phyloP scores from a whole-genome alignment of 2,888 invertebrate genomes.

The Euphydryas editha region DNA sequence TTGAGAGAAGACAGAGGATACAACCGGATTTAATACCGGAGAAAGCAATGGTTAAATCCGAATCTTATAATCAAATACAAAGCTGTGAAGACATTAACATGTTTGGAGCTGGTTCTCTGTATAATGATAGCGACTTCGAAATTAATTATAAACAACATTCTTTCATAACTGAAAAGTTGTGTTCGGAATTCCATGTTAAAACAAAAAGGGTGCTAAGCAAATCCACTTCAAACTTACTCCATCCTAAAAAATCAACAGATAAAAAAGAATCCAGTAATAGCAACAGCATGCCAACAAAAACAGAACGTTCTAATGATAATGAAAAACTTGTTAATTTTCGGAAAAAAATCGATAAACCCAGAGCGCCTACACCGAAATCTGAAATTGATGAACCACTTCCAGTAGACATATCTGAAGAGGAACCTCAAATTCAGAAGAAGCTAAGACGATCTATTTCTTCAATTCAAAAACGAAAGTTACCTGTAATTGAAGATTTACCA shows the following conservation, averaged over 20 bases:
- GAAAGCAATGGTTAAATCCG: conserved; percentile 76
- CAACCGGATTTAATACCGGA: conserved; percentile 81
- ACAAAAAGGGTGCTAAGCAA: conserved; percentile 86
- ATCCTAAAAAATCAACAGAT: conserved; percentile 82
- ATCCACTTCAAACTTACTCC: conserved; percentile 85
- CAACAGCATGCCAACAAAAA: conserved; percentile 80
- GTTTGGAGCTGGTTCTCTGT: conserved; percentile 82
- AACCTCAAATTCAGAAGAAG: conserved; percentile 74
- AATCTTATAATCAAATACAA: conserved; percentile 80
- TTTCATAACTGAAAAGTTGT: conserved; percentile 87
- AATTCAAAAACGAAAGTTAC: conserved; percentile 80
- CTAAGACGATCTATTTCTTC: conserved; percentile 81
- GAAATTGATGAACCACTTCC: conserved; percentile 68
- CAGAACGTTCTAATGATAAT: conserved; percentile 64
- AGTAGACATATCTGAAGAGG: conserved; percentile 73
- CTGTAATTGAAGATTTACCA: conserved; percentile 86
- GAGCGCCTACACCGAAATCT: conserved; percentile 77
- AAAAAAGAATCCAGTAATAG: conserved; percentile 78
- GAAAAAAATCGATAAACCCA: conserved; percentile 77
- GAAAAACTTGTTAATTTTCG: conserved; percentile 76
- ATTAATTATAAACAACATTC: conserved; percentile 84
- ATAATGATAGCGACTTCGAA: conserved; percentile 82
- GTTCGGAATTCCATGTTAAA: conserved; percentile 88
- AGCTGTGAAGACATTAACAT: conserved; percentile 82
- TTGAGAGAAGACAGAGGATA: conserved; percentile 79